A percentile compares a stretch with the other conserved stretches of the same genome.
phyloP scores from a whole-genome alignment of 2,888 invertebrate genomes.

The Drosophila putrida region DNA sequence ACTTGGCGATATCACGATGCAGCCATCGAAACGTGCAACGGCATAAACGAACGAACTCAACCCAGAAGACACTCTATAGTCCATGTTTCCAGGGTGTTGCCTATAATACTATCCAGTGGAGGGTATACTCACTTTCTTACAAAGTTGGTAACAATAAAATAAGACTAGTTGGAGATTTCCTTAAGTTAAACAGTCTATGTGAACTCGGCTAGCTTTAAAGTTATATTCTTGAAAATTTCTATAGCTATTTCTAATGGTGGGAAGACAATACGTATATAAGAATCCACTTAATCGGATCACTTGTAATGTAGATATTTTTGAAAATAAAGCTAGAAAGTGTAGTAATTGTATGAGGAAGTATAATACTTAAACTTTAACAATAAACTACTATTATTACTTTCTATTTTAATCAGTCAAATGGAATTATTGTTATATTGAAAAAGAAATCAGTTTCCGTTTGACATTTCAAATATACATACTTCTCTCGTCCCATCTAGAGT shows the following conservation, averaged over 20 bases:
- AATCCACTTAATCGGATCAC: not conserved
- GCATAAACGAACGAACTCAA: slow-evolving; percentile 59
- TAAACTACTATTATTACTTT: no score
- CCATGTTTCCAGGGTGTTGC: slow-evolving; percentile 33
- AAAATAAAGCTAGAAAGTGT: not conserved
- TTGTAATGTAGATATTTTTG: not conserved
- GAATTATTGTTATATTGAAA: no score
- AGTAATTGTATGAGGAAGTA: not conserved
- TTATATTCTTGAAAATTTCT: not conserved
- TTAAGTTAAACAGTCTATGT: not conserved
- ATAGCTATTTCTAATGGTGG: no score
- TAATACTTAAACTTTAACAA: no score
- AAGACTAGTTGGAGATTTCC: no score
- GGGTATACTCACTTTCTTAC: not conserved
- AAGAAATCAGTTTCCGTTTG: no score
- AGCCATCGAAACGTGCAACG: slow-evolving; percentile 64
- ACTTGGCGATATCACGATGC: slow-evolving; percentile 68
- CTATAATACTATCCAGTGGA: not conserved
- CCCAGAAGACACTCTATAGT: slow-evolving; percentile 18
- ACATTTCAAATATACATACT: not conserved
- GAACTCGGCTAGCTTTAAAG: not conserved
- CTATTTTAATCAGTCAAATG: no score
- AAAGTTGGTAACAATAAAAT: not conserved
- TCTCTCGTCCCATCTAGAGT: not conserved
- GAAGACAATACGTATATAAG: not conserved